These are phyloP conservation scores for Panthera tigris DNA, from an alignment of 2,113 vertebrate genomes.

Conservation along the genomic window DNA sequence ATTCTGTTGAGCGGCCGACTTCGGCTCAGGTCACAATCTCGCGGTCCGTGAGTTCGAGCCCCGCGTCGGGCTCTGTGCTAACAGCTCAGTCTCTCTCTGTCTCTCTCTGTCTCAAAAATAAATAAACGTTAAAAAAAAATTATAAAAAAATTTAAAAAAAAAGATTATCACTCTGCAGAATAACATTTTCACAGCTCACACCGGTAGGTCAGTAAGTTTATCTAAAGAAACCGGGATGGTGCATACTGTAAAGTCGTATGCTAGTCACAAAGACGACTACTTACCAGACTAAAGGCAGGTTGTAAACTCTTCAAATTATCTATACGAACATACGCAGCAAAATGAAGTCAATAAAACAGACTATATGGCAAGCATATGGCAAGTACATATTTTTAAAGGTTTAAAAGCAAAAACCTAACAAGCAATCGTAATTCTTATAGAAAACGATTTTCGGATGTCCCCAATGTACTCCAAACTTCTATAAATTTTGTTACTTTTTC, in stretches of 20 bases:
- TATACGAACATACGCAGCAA: background rate
- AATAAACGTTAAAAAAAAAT: too few species aligned
- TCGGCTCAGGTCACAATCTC: too few species aligned
- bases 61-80: too few species aligned
- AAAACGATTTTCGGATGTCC: background rate
- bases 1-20: too few species aligned
- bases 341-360: background rate
- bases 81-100: too few species aligned
- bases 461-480: background rate
- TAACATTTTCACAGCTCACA: background rate
- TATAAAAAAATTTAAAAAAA: too few species aligned
- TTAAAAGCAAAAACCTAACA: background rate
- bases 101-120: too few species aligned
- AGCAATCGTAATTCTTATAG: background rate
- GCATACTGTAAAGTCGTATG: background rate
- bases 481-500: background rate
- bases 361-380: background rate
- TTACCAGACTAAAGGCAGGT: background rate
- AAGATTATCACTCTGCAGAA: background rate
- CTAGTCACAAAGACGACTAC: background rate
- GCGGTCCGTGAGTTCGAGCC: too few species aligned
- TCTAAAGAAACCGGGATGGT: background rate
- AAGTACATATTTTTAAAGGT: background rate
- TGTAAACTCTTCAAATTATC: constrained; percentile 38
- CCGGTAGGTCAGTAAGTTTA: background rate